Evolutionary conservation across 2,888 invertebrate genomes (phyloP).

Genomic region (Tetragnatha montana): DNA sequence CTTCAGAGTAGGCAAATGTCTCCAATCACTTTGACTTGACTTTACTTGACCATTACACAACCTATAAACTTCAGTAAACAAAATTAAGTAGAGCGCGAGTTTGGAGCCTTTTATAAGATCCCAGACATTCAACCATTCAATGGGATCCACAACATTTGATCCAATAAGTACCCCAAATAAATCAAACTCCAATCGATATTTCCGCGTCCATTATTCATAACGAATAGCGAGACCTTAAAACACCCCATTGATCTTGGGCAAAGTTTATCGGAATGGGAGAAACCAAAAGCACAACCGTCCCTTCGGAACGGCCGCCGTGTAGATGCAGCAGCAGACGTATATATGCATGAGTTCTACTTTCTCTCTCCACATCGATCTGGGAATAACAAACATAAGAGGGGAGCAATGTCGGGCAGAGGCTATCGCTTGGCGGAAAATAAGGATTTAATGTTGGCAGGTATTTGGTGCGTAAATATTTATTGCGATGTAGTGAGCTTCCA

Average conservation of each 20-base stretch:
- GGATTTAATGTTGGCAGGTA: slow-evolving; percentile 28
- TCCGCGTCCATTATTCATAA: too few relatives aligned
- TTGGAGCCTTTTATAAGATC: too few relatives aligned
- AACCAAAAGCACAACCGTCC: not conserved
- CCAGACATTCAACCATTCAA: too few relatives aligned
- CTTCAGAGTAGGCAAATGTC: too few relatives aligned
- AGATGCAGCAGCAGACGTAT: not conserved
- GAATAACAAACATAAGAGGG: slow-evolving; percentile 1
- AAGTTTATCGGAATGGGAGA: not conserved
- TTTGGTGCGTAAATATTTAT: slow-evolving; percentile 44
- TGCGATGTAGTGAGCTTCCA: slow-evolving; percentile 7
- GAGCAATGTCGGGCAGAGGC: slow-evolving; percentile 13
- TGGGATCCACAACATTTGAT: too few relatives aligned
- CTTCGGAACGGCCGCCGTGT: not conserved
- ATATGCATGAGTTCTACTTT: slow-evolving; percentile 4
- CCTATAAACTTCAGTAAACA: too few relatives aligned
- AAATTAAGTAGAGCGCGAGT: too few relatives aligned
- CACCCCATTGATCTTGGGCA: not conserved
- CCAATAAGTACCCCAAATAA: too few relatives aligned
- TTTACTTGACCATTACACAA: too few relatives aligned
- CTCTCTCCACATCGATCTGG: slow-evolving; percentile 4
- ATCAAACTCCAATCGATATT: too few relatives aligned
- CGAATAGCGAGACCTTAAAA: too few relatives aligned
- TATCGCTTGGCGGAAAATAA: slow-evolving; percentile 8
- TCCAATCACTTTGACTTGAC: too few relatives aligned